These are phyloP conservation scores for Drosophila serrata DNA, from an alignment of 1,140 invertebrate genomes.

Conservation along the genomic window DNA sequence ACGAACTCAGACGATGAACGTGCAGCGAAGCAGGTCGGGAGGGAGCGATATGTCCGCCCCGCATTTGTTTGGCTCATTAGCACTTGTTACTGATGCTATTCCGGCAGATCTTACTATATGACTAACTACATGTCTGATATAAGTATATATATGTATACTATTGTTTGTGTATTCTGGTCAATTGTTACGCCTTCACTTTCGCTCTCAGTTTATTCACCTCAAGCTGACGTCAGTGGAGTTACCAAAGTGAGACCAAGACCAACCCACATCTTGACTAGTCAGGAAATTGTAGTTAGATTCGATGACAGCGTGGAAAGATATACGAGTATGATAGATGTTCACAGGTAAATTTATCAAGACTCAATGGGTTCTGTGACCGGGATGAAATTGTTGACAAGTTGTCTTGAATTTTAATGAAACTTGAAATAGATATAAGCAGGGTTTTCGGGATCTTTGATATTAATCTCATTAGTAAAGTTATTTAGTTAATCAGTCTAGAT, in stretches of 20 bases:
- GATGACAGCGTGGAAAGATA: conserved; percentile 22
- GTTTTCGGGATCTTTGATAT: too few species aligned
- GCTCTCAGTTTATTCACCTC: conserved; percentile 71
- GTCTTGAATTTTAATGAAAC: conserved; percentile 1
- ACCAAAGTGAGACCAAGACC: conserved; percentile 32
- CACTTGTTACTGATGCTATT: conserved; percentile 52
- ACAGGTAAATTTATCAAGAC: not conserved
- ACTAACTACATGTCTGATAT: conserved; percentile 22
- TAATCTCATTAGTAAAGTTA: not conserved
- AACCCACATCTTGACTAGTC: conserved; percentile 41
- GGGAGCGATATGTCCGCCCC: conserved; percentile 30
- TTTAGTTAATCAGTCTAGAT: too few species aligned
- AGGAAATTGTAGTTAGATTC: conserved; percentile 58
- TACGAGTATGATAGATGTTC: conserved; percentile 8
- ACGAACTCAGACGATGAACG: conserved; percentile 64
- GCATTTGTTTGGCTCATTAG: conserved; percentile 65
- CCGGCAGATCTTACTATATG: conserved; percentile 31
- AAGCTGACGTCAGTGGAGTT: conserved; percentile 53
- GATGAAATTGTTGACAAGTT: not conserved
- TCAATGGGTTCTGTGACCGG: not conserved
- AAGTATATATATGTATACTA: not conserved
- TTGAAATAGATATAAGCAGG: too few species aligned
- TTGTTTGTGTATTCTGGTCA: conserved; percentile 40
- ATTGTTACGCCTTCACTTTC: conserved; percentile 71
- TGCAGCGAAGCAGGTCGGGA: conserved; percentile 66